A percentile compares a stretch with the other conserved stretches of the same genome.
Evolutionary conservation across 1,140 invertebrate genomes (phyloP).

Genomic region (Atopsyche davidsoni): DNA sequence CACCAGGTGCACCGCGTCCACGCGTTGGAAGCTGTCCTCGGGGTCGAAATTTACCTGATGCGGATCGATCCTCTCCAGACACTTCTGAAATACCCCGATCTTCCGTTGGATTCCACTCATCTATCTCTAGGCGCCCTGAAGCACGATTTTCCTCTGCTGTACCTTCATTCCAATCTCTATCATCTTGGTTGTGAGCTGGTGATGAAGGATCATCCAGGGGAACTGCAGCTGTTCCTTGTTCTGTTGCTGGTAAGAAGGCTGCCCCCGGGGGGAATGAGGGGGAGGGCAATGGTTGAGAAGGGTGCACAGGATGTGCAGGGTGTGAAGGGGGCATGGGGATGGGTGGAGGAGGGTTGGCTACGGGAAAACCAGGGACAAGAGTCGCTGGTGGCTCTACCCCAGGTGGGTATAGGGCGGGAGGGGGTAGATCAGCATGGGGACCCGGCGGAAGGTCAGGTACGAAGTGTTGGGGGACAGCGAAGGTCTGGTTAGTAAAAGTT

Average conservation of each 20-base stretch:
- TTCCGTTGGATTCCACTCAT: constrained; percentile 22
- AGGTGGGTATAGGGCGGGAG: constrained; percentile 10
- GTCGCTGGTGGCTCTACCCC: constrained; percentile 12
- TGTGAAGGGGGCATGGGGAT: constrained; percentile 26
- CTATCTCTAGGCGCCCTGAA: constrained; percentile 20
- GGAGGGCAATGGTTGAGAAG: constrained; percentile 23
- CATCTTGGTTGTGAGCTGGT: constrained; percentile 12
- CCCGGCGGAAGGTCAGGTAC: constrained; percentile 32
- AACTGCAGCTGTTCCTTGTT: constrained; percentile 11
- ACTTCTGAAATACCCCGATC: constrained; percentile 8
- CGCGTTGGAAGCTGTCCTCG: constrained; percentile 15
- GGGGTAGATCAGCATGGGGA: constrained; percentile 12
- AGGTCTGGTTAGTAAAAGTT: constrained; percentile 75
- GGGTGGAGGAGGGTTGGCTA: constrained; percentile 23
- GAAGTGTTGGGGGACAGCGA: constrained; percentile 40
- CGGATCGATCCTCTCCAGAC: constrained; percentile 3
- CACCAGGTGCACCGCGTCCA: constrained; percentile 14
- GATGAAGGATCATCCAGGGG: constrained; percentile 18
- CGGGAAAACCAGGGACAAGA: constrained; percentile 25
- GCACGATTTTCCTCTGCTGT: constrained; percentile 10
- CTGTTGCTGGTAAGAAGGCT: constrained; percentile 28
- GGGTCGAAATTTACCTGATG: constrained; percentile 21
- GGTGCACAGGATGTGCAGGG: constrained; percentile 15
- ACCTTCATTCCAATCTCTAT: constrained; percentile 9
- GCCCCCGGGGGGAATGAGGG: constrained; percentile 27